Evolutionary conservation across 2,113 vertebrate species (phyloP).

Genomic region (Malurus alboscapulatus): DNA sequence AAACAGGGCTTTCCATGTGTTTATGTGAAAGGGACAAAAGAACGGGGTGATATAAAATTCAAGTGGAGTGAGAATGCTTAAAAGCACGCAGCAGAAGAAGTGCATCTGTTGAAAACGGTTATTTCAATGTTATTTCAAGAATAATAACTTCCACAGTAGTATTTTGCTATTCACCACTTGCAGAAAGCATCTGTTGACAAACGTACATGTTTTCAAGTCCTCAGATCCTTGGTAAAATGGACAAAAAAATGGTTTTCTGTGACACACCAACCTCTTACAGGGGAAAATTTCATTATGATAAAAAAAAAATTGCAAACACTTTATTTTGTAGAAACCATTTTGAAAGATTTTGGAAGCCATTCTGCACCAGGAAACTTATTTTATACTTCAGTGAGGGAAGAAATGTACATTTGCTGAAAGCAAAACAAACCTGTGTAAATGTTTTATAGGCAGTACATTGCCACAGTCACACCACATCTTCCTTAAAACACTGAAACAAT

Average conservation of each 20-base stretch:
- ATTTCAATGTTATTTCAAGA: neutral
- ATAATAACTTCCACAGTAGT: neutral
- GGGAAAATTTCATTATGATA: neutral
- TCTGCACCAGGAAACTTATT: neutral
- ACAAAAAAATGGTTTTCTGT: neutral
- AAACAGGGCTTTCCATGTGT: neutral
- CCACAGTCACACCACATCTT: neutral
- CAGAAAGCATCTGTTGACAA: neutral
- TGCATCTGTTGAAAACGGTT: neutral
- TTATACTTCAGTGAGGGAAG: neutral
- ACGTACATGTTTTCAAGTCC: neutral
- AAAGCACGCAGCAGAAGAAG: neutral
- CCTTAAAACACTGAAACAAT: conserved; percentile 13
- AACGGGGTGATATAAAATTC: neutral
- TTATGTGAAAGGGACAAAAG: neutral
- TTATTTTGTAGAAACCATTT: neutral
- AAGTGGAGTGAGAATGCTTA: neutral
- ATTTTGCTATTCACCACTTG: neutral
- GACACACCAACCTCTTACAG: neutral
- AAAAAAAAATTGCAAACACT: neutral
- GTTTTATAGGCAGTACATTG: neutral
- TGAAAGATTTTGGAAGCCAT: neutral
- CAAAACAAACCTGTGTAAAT: neutral
- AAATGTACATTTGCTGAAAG: neutral
- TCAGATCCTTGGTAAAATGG: neutral